These are phyloP conservation scores for Triplophysa dalaica DNA, from an alignment of 2,113 vertebrate genomes.

Conservation along the genomic window DNA sequence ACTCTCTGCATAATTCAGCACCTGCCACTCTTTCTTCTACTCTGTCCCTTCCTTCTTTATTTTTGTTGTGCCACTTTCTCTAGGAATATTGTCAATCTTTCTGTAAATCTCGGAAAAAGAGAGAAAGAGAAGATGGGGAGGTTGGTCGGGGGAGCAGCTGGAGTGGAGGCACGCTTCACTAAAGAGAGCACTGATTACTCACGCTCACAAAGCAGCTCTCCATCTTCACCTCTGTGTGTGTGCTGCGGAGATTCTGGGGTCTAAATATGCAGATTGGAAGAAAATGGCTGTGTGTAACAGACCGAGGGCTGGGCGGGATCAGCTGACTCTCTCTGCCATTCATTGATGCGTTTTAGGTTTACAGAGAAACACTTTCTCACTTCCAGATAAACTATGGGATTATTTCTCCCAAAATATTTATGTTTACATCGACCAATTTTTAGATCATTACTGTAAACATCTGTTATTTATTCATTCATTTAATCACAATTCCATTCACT, in stretches of 20 bases:
- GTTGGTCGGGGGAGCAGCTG: conserved; percentile 68
- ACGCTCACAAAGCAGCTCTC: conserved; percentile 45
- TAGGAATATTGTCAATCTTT: conserved; percentile 58
- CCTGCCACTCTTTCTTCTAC: conserved; percentile 63
- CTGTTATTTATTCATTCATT: no score
- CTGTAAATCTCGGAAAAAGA: conserved; percentile 54
- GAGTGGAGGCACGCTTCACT: conserved; percentile 64
- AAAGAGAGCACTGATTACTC: conserved; percentile 53
- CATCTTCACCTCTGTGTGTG: conserved; percentile 45
- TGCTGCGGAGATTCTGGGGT: neutral
- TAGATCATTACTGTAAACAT: no score
- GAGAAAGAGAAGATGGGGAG: conserved; percentile 69
- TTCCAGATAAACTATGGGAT: neutral
- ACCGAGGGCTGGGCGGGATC: conserved; percentile 30
- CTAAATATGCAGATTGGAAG: conserved; percentile 46
- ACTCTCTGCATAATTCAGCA: conserved; percentile 75
- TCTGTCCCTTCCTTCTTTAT: conserved; percentile 63
- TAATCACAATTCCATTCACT: no score
- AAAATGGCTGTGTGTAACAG: conserved; percentile 46
- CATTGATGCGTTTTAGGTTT: neutral
- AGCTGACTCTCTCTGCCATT: conserved; percentile 31
- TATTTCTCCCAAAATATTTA: neutral
- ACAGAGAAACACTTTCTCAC: neutral
- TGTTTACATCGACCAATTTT: no score
- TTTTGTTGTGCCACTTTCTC: conserved; percentile 60